Evolutionary conservation across 1,140 invertebrate species (phyloP).

Genomic region (Caenorhabditis tropicalis): DNA sequence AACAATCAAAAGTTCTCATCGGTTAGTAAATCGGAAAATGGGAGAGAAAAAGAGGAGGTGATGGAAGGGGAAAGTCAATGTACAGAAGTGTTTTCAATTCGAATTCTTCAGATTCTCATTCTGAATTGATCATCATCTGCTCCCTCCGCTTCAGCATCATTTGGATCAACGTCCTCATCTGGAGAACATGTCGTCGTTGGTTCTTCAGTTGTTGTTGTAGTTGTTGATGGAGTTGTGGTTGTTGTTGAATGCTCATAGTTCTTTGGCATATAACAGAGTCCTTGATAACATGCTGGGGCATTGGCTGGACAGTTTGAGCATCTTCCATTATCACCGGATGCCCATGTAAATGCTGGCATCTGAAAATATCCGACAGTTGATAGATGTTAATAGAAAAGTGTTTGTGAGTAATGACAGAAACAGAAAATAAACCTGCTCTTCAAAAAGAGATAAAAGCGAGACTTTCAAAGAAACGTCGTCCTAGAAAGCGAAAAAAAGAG

Average conservation of each 20-base stretch:
- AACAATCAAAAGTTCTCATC: slow-evolving; percentile 37
- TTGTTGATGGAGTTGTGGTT: neutral
- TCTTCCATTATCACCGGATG: slow-evolving; percentile 56
- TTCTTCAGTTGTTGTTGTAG: slow-evolving; percentile 35
- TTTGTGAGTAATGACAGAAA: neutral
- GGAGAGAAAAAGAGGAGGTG: neutral
- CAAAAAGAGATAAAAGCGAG: neutral
- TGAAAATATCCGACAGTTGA: slow-evolving; percentile 54
- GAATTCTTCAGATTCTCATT: neutral
- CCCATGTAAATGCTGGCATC: slow-evolving; percentile 72
- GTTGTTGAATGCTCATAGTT: slow-evolving; percentile 33
- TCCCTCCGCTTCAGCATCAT: neutral
- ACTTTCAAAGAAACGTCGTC: no score
- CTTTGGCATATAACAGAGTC: slow-evolving; percentile 67
- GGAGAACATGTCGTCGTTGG: slow-evolving; percentile 5
- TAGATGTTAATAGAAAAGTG: neutral
- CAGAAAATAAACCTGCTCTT: neutral
- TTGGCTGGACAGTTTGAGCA: slow-evolving; percentile 69
- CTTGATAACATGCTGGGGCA: slow-evolving; percentile 70
- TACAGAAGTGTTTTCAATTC: neutral
- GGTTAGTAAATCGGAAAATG: neutral
- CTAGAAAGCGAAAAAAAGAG: neutral
- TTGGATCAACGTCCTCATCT: slow-evolving; percentile 8
- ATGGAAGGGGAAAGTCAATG: neutral
- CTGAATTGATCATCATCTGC: slow-evolving; percentile 7